These are phyloP conservation scores for Thalassoma bifasciatum DNA, from an alignment of 2,113 vertebrate genomes.

Conservation along the genomic window DNA sequence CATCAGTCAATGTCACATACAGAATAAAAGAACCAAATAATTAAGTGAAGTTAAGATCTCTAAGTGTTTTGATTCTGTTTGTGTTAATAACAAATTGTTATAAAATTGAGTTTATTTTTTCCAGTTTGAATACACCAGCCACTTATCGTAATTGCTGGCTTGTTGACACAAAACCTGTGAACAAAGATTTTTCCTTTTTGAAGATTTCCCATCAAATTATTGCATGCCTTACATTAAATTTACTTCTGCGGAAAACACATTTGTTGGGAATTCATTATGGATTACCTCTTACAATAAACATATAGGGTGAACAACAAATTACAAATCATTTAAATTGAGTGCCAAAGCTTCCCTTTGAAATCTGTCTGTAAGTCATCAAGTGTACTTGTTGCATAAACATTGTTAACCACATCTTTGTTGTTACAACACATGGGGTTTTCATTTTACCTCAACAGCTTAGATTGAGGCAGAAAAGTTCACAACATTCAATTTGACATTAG, in stretches of 20 bases:
- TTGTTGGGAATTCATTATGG: not conserved
- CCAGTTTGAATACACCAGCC: not conserved
- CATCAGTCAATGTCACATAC: not conserved
- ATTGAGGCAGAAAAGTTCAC: constrained; percentile 27
- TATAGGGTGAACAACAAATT: constrained; percentile 1
- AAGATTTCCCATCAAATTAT: not conserved
- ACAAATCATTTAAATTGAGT: constrained; percentile 5
- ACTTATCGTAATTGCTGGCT: not conserved
- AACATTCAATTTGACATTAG: constrained; percentile 48
- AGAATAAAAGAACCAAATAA: not conserved
- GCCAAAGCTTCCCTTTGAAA: not conserved
- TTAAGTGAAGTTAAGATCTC: not conserved
- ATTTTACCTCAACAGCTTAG: constrained; percentile 49
- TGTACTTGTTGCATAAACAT: constrained; percentile 11
- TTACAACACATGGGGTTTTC: constrained; percentile 7
- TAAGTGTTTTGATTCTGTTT: not conserved
- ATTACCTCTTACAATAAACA: not conserved
- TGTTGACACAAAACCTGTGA: not conserved
- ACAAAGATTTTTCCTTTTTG: not conserved
- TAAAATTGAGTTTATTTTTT: not conserved
- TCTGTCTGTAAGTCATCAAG: not conserved
- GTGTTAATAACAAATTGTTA: not conserved
- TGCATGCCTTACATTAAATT: not conserved
- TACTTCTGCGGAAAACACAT: not conserved
- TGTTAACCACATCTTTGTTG: not conserved